Percentiles rank a stretch among this genome's conserved stretches.
phyloP scores from a whole-genome alignment of 1,140 invertebrate genomes.

The Bursaphelenchus mucronatus region DNA sequence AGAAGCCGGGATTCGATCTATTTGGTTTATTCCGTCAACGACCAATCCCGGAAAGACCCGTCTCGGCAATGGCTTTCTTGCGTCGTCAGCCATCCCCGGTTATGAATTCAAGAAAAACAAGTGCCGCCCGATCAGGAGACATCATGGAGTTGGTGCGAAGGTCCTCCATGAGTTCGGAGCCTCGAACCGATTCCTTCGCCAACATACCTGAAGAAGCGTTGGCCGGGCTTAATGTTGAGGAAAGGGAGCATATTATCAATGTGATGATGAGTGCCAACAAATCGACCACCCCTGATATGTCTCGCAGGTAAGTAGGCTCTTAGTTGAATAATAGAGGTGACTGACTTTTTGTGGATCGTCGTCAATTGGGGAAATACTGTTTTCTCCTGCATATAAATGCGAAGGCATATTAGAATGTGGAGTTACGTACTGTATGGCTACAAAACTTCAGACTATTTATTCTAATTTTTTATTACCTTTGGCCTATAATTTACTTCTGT shows the following conservation, averaged over 20 bases:
- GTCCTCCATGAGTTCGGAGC: conserved; percentile 17
- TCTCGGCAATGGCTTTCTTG: conserved; percentile 25
- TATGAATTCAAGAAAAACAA: conserved; percentile 7
- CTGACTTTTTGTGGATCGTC: too few species aligned
- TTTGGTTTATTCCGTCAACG: conserved; percentile 21
- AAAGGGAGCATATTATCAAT: conserved; percentile 36
- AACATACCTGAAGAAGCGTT: conserved; percentile 31
- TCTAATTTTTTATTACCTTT: too few species aligned
- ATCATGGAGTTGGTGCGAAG: conserved; percentile 25
- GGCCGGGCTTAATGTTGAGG: conserved; percentile 26
- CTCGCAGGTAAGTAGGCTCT: conserved; percentile 12
- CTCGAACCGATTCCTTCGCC: neutral
- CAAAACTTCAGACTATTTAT: too few species aligned
- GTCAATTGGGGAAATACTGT: too few species aligned
- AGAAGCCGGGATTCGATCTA: conserved; percentile 4
- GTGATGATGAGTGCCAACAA: conserved; percentile 28
- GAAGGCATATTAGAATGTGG: too few species aligned
- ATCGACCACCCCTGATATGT: conserved; percentile 14
- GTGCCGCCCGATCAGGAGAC: conserved; percentile 10
- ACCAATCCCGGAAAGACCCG: conserved; percentile 22
- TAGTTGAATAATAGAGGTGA: conserved; percentile 2
- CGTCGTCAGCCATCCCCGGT: conserved; percentile 12
- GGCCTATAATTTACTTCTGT: too few species aligned
- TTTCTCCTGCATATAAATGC: too few species aligned
- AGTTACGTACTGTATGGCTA: too few species aligned